Evolutionary conservation across 2,113 vertebrate genomes (phyloP), one percentile per base, ranked within the genome.

Genomic region (Orientallactaga bullata): DNA sequence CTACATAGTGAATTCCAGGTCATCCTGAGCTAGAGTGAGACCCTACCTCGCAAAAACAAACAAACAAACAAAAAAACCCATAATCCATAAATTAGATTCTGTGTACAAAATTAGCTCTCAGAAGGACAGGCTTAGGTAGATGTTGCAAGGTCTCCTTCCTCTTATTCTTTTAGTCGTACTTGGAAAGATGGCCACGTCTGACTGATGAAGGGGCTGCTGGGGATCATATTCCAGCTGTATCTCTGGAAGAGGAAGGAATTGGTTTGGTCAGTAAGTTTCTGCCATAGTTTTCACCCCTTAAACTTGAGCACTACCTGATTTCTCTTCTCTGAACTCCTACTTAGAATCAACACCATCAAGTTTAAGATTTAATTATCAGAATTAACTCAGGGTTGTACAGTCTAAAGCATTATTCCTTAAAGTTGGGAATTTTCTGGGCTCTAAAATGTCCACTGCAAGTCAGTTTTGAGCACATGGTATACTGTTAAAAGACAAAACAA

Each of bases 241-340:
- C 73, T 32, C 65, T 51, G n/a, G 66, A 84, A 47, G 60, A 66
- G 37, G 39, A 83, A 51, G 39, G 77, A 79, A 35, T 4, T 20
- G 72, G 16, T 85, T 65, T 20, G 24, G 2, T 7, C 83, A 23
- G 7, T 16, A 17, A 8, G 20, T 55, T 28, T 72, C 66, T 72
- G 35, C 16, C 51, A 15, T 0, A 1, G n/a, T 13, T 37, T 76
- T 86, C 42, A 35, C 86, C 37, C 32, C 42, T 30, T 82, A 63
- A 87, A 35, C 55, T 61, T 86, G 35, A 68, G 17, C 21, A 23
- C 39, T 7, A 32, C 18, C 58, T 69, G 69, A n/a, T 12, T 77
- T 89, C 60, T 90, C 77, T 69, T 96, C 73, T 89, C 35, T 68
- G 66, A 80, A 68, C 55, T 80, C 2, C 21, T 77, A 32, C 28